Percentiles rank a stretch among this genome's conserved stretches.
These are phyloP conservation scores for Coremacera marginata DNA, from an alignment of 2,888 invertebrate species.

Conservation along the genomic window DNA sequence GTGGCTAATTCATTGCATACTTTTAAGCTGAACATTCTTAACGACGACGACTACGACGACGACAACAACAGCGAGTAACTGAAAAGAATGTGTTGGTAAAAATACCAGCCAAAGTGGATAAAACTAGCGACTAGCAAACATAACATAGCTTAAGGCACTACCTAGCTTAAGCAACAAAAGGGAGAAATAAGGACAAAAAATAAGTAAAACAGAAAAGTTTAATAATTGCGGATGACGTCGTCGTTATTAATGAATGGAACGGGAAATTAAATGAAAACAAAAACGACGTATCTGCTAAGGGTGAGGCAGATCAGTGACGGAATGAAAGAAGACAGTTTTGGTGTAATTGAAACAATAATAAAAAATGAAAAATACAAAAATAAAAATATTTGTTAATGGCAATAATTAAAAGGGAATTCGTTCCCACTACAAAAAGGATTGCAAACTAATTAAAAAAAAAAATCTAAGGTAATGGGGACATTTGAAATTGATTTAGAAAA, in stretches of 20 bases:
- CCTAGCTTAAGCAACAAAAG: neutral
- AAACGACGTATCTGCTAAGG: neutral
- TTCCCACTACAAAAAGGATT: too few species aligned
- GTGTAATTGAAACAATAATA: too few species aligned
- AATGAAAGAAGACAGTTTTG: neutral
- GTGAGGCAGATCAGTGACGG: neutral
- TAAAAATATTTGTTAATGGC: neutral
- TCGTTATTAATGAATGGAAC: slow-evolving; percentile 33
- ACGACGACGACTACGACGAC: slow-evolving; percentile 17
- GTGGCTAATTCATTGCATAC: slow-evolving; percentile 48
- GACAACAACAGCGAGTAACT: slow-evolving; percentile 11
- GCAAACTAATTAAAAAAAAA: too few species aligned
- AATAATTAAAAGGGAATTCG: neutral
- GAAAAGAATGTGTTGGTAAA: neutral
- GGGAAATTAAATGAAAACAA: slow-evolving; percentile 40
- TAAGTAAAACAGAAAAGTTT: slow-evolving; percentile 39
- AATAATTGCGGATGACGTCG: slow-evolving; percentile 51
- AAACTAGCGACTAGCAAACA: neutral
- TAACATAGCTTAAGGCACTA: neutral
- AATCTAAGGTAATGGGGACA: too few species aligned
- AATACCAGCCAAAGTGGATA: neutral
- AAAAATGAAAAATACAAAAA: too few species aligned
- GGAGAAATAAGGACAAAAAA: neutral
- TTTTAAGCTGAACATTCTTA: slow-evolving; percentile 32
- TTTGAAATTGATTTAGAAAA: too few species aligned